Evolutionary conservation across 2,888 invertebrate genomes (phyloP).

Genomic region (Catocala nupta): DNA sequence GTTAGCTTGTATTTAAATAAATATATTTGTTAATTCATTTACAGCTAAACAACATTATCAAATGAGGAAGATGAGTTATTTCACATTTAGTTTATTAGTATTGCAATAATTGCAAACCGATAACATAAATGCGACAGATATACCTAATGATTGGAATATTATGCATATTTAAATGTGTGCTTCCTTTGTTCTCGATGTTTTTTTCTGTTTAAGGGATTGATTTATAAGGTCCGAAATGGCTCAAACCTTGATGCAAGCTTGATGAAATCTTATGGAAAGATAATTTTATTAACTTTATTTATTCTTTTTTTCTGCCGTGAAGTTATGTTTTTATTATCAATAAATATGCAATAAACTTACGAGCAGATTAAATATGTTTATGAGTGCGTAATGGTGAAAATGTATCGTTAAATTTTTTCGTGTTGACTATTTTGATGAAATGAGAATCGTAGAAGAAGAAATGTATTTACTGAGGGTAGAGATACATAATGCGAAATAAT

Average conservation of each 20-base stretch:
- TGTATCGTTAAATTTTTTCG: slow-evolving; percentile 18
- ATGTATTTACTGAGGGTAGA: no score
- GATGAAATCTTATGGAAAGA: slow-evolving; percentile 6
- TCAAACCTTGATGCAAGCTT: slow-evolving; percentile 33
- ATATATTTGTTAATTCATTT: no score
- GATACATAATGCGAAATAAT: no score
- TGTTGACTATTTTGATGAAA: not conserved
- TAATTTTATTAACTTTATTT: not conserved
- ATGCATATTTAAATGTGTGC: no score
- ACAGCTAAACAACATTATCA: no score
- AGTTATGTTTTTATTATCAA: slow-evolving; percentile 20
- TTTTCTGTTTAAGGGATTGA: slow-evolving; percentile 27
- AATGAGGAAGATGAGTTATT: no score
- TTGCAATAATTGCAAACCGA: no score
- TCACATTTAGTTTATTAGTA: no score
- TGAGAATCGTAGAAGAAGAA: no score
- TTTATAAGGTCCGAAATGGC: slow-evolving; percentile 33
- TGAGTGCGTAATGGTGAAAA: slow-evolving; percentile 24
- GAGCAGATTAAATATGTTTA: slow-evolving; percentile 28
- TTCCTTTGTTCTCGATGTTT: not conserved
- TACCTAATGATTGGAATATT: no score
- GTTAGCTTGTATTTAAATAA: no score
- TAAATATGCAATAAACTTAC: slow-evolving; percentile 18
- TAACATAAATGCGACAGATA: no score
- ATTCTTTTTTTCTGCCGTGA: not conserved